Evolutionary conservation across 2,113 vertebrate genomes (phyloP).

Genomic region (Rostratula benghalensis): DNA sequence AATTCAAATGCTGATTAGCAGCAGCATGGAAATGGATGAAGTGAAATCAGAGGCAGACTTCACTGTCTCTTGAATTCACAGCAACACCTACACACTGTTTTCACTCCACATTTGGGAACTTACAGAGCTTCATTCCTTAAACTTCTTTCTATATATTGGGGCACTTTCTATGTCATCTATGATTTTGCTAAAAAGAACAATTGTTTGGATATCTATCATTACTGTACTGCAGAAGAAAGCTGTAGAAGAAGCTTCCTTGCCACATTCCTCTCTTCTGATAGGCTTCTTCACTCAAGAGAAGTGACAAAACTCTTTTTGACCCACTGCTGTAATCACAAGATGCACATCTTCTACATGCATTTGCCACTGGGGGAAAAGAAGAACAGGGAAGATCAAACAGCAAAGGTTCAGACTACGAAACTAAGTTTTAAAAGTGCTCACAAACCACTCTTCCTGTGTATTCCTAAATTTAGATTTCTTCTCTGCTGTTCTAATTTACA

Average conservation of each 20-base stretch:
- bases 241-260: not conserved
- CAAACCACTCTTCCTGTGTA: not conserved
- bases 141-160: not conserved
- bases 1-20: not conserved
- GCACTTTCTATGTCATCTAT: not conserved
- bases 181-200: not conserved
- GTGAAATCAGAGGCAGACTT: not conserved
- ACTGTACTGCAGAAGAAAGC: not conserved
- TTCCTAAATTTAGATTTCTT: conserved; percentile 5
- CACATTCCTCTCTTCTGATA: not conserved
- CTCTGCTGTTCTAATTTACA: conserved; percentile 15
- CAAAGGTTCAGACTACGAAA: not conserved
- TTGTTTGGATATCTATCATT: not conserved
- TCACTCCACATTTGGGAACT: not conserved
- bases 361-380: not conserved
- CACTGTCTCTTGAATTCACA: not conserved
- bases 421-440: not conserved
- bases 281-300: not conserved
- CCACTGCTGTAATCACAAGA: not conserved
- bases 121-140: not conserved
- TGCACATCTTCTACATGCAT: not conserved
- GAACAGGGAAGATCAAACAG: not conserved
- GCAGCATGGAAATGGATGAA: not conserved
- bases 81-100: not conserved
- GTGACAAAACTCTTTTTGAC: not conserved